A percentile compares a stretch with the other conserved stretches of the same genome.
Evolutionary conservation across 1,140 invertebrate genomes (phyloP).

Genomic region (Whitmania pigra): DNA sequence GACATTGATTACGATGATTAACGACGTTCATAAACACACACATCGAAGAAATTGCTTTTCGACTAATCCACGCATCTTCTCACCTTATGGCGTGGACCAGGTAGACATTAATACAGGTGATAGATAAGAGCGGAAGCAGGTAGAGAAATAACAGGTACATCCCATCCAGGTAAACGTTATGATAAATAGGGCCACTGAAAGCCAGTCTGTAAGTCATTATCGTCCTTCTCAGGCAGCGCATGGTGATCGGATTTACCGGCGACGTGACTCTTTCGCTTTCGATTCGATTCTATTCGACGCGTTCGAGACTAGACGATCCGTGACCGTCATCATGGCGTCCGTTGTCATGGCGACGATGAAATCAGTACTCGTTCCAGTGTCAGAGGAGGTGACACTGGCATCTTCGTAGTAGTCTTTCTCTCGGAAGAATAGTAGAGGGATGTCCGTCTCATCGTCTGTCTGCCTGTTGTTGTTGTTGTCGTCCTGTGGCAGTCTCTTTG

Average conservation of each 20-base stretch:
- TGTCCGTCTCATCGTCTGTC: too few species aligned
- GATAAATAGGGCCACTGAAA: constrained; percentile 17
- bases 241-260: background rate
- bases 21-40: background rate
- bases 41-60: background rate
- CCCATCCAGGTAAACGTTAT: constrained; percentile 17
- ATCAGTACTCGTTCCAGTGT: background rate
- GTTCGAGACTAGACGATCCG: too few species aligned
- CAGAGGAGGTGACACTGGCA: background rate
- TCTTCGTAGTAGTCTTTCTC: background rate
- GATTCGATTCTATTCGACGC: background rate
- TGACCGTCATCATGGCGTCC: background rate
- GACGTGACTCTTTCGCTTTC: background rate
- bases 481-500: background rate
- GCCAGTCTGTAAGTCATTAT: constrained; percentile 19
- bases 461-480: background rate
- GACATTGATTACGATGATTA: too few species aligned
- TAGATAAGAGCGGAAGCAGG: constrained; percentile 6
- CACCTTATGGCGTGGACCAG: constrained; percentile 16
- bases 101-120: constrained; percentile 12
- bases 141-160: constrained; percentile 19
- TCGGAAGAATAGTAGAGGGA: background rate
- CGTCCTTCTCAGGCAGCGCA: background rate
- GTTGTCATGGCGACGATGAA: background rate
- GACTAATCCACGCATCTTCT: background rate